These are phyloP conservation scores for Epistrophella euchroma DNA, from an alignment of 2,888 invertebrate species.

Conservation along the genomic window DNA sequence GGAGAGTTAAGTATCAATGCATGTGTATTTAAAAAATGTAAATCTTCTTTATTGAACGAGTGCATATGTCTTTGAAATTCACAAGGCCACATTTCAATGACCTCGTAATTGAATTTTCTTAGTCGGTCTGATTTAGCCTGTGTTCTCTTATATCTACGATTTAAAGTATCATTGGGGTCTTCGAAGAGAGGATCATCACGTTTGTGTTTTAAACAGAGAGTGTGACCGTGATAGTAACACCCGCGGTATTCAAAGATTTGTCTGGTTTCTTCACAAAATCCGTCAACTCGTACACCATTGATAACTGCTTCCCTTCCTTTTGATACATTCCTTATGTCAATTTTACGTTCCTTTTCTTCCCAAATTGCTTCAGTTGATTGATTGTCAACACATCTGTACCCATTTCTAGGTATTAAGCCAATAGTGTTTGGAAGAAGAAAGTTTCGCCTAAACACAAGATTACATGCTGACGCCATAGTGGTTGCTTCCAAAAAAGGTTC, in stretches of 20 bases:
- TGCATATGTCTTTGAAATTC: slow-evolving; percentile 8
- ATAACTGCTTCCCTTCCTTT: background rate
- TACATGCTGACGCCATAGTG: too few species aligned
- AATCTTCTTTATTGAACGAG: background rate
- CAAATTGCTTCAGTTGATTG: background rate
- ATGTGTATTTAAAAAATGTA: background rate
- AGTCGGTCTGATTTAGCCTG: slow-evolving; percentile 16
- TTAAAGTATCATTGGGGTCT: background rate
- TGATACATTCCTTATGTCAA: background rate
- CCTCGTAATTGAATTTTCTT: slow-evolving; percentile 34
- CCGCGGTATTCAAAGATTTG: slow-evolving; percentile 14
- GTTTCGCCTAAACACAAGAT: too few species aligned
- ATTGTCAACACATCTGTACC: slow-evolving; percentile 5
- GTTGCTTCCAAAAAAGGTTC: too few species aligned
- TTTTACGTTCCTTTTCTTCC: background rate
- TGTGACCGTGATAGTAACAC: slow-evolving; percentile 51
- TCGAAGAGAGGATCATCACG: background rate
- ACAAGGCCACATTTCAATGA: slow-evolving; percentile 47
- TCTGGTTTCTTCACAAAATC: background rate
- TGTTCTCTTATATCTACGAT: background rate
- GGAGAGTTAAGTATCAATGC: too few species aligned
- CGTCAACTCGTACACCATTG: background rate
- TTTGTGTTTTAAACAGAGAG: background rate
- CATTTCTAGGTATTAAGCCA: slow-evolving; percentile 24
- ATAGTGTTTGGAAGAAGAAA: too few species aligned